A percentile compares a stretch with the other conserved stretches of the same genome.
phyloP scores from a whole-genome alignment of 2,888 invertebrate genomes.

The Stegana nigrithorax region DNA sequence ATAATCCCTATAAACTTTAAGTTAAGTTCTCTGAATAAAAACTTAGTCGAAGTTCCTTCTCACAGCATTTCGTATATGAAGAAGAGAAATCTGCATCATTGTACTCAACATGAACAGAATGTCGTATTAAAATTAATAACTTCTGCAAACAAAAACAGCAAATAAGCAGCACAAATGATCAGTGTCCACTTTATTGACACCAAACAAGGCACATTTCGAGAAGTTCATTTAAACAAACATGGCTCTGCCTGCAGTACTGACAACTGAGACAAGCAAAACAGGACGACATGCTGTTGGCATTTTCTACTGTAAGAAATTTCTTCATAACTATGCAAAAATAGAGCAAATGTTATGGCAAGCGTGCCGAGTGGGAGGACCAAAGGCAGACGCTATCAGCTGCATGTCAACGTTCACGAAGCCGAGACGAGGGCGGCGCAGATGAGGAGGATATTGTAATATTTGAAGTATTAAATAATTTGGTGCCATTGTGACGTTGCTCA shows the following conservation, averaged over 20 bases:
- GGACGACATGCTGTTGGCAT: not conserved
- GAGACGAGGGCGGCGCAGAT: not conserved
- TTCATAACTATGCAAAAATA: not conserved
- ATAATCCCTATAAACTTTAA: no score
- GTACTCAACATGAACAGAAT: no score
- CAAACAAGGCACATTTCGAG: no score
- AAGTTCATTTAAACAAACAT: no score
- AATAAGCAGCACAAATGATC: not conserved
- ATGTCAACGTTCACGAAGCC: not conserved
- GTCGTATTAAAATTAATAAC: no score
- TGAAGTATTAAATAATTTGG: constrained; percentile 62
- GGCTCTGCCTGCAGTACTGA: no score
- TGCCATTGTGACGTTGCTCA: constrained; percentile 54
- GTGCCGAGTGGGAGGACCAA: not conserved
- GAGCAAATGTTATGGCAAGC: constrained; percentile 1
- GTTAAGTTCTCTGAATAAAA: no score
- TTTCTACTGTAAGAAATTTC: not conserved
- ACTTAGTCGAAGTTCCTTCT: no score
- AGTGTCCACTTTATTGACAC: not conserved
- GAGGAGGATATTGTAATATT: constrained; percentile 24
- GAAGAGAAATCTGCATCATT: no score
- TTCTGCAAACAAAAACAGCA: not conserved
- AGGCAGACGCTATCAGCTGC: not conserved
- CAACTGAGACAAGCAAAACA: no score
- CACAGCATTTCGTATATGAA: no score